Evolutionary conservation across 92 coral and sea anemone genomes (phyloP), one percentile per base, ranked within the genome.

Genomic region (Porites evermanni): DNA sequence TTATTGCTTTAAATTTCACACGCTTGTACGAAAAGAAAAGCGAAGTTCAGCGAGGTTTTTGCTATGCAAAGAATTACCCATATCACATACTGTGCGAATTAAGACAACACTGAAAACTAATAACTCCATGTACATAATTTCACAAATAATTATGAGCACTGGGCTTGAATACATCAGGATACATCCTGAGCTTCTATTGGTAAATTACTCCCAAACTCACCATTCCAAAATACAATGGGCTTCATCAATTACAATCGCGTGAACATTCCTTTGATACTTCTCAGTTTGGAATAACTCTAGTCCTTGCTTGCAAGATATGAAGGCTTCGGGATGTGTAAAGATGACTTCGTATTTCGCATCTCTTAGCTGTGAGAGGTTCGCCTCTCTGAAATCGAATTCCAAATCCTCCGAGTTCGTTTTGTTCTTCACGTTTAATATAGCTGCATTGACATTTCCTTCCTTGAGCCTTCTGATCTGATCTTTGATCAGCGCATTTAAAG

Each of bases 221-320:
- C 85, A 84, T 63, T 89, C 75, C 18, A 89, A 66, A 85, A 89
- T 89, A 73, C 88, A 89, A 21, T 89, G 89, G 18, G 89, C 93
- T 79, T 89, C 87, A 61, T 89, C 93, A 13, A 89, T 53, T 54
- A 89, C 84, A 24, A 86, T 71, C 67, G 84, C 84, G 60, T 75
- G 87, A n/a, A 90, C 87, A 5, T 79, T 44, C 19, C 50, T 76
- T 68, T 85, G 93, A 51, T 90, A 79, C 5, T 84, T 87, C 79
- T 7, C 13, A 59, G 87, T 85, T 64, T 80, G 87, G 17, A 79
- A 67, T 2, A 90, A 84, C 80, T 86, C 90, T 14, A 74, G 67
- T 59, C 88, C 90, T 26, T 90, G 54, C 81, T 86, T 69, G 17
- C 86, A 86, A 8, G 88, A 90, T 64, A 81, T 23, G 70, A 80